Evolutionary conservation across 2,888 invertebrate species (phyloP).

Genomic region (Lasioglossum oenotherae): DNA sequence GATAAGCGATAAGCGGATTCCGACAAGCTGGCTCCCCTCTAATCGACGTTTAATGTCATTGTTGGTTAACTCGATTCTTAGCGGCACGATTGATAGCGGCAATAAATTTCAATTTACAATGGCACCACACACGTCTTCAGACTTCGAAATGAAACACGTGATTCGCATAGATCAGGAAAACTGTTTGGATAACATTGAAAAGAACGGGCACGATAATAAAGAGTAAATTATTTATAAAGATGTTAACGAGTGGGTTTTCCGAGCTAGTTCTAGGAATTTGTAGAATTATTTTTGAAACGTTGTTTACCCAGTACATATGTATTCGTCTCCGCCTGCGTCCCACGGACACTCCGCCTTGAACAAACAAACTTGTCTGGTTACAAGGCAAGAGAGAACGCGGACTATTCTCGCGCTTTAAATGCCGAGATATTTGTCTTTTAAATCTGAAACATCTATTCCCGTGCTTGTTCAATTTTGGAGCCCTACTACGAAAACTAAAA

Average conservation of each 20-base stretch:
- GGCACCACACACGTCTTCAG: not conserved
- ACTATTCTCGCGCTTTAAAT: not conserved
- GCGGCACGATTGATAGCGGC: not conserved
- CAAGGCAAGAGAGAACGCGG: not conserved
- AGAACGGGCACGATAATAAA: not conserved
- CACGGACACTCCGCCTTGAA: not conserved
- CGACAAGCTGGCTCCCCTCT: not conserved
- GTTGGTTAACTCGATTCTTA: not conserved
- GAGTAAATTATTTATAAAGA: not conserved
- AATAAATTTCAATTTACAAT: not conserved
- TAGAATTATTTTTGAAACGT: not conserved
- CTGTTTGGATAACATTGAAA: not conserved
- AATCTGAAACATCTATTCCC: not conserved
- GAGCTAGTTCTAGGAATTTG: not conserved
- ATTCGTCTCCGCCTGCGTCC: not conserved
- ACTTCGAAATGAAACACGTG: not conserved
- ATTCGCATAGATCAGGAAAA: not conserved
- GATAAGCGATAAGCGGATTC: constrained; percentile 28
- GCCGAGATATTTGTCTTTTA: not conserved
- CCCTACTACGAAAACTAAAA: not conserved
- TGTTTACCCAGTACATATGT: not conserved
- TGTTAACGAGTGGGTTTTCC: not conserved
- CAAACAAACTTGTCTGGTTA: not conserved
- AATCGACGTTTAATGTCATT: not conserved
- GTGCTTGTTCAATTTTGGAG: not conserved